A percentile compares a stretch with the other conserved stretches of the same genome.
These are phyloP conservation scores for Cheumatopsyche charites DNA, from an alignment of 1,140 invertebrate genomes.

Conservation along the genomic window DNA sequence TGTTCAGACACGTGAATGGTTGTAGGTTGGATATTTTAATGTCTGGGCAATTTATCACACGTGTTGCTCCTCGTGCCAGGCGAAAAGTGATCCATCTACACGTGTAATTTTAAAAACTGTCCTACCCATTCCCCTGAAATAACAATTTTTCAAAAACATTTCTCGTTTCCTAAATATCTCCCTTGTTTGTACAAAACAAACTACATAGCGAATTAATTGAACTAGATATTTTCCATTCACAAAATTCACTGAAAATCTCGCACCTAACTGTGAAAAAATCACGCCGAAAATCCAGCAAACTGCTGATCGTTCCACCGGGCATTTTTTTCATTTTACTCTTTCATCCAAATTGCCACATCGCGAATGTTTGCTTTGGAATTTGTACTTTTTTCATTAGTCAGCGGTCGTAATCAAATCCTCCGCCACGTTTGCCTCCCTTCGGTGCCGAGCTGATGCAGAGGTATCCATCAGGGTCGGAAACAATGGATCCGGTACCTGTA, in stretches of 20 bases:
- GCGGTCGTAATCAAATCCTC: slow-evolving; percentile 30
- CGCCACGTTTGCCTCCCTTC: too few relatives aligned
- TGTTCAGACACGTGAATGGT: slow-evolving; percentile 22
- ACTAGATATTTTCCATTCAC: too few relatives aligned
- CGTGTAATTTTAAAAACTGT: background rate
- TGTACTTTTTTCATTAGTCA: slow-evolving; percentile 24
- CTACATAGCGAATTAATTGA: too few relatives aligned
- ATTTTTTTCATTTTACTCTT: background rate
- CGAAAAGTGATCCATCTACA: slow-evolving; percentile 9
- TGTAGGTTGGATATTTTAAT: slow-evolving; percentile 42
- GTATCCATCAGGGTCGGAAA: slow-evolving; percentile 18
- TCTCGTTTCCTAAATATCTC: too few relatives aligned
- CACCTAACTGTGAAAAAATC: too few relatives aligned
- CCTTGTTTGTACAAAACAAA: too few relatives aligned
- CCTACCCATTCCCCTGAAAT: too few relatives aligned
- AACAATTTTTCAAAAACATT: too few relatives aligned
- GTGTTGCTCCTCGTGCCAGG: slow-evolving; percentile 37
- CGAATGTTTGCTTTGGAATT: slow-evolving; percentile 29
- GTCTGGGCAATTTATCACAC: slow-evolving; percentile 44
- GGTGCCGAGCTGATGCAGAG: background rate
- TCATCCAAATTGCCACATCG: background rate
- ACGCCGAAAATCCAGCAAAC: too few relatives aligned
- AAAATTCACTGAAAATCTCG: too few relatives aligned
- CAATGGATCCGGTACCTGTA: background rate
- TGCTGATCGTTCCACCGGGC: too few relatives aligned